Base-by-base conservation (phyloP, 1,140 invertebrate genomes). In the Thaumatotibia leucotreta region DNA sequence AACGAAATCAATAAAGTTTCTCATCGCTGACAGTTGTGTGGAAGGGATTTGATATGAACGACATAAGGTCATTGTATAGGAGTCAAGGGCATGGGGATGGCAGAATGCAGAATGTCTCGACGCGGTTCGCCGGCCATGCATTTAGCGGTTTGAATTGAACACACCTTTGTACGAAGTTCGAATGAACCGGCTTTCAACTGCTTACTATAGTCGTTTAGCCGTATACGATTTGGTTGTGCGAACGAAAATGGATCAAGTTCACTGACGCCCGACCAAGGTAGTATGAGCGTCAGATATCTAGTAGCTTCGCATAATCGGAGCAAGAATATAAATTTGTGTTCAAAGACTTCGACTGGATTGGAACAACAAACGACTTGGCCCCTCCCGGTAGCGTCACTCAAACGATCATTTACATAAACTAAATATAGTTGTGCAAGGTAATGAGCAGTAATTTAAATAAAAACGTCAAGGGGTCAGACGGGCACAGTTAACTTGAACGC, bases 121-220 rank as follows among this genome's bases (percentile, higher is more conserved):
- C 65, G 52, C 69, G 69, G 66, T 31, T 62, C 62, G 54, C 49
- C 54, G 50, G 64, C 61, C 73, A 74, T 67, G 67, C 67, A 69
- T 65, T 17, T 54, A 64, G 33, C 39, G 65, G 39, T 20, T 64
- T 69, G 58, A 31, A 50, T 52, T 39, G 52, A 58, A 71, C 65
- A 66, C 66, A 67, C 66, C 68, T 68, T 64, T 68, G 64, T 73
- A 65, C 10, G 27, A 29, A 31, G 64, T 73, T 67, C 10, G 27
- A 29, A 31, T 27, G 23, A 58, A 58, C 24, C 52, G 39, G 20
- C 33, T 58, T 58, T 58, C 23, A 52, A 58, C 52, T 29, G 39
- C 17, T 45, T 45, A 6, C 39, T n/a, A n/a, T n/a, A n/a, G n/a
- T n/a, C n/a, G n/a, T n/a, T 8, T 45, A n/a, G 35, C 14, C 39